phyloP scores from a whole-genome alignment of 2,888 invertebrate species.

The Cheilosia soror region DNA sequence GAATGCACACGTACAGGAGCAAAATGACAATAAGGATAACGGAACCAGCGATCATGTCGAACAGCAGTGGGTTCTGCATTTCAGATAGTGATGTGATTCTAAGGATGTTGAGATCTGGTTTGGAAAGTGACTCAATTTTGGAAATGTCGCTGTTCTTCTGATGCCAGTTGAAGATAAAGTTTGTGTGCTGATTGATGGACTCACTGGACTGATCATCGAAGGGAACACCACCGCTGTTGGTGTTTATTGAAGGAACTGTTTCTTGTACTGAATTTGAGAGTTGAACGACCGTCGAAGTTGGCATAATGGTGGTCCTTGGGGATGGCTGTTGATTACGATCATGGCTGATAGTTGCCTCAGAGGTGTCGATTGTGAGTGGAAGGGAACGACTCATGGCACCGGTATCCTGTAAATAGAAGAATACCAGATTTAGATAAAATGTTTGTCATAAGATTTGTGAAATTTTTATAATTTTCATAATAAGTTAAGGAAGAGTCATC shows the following conservation, averaged over 20 bases:
- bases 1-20: slow-evolving; percentile 76
- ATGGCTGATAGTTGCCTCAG: slow-evolving; percentile 76
- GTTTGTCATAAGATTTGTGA: not conserved
- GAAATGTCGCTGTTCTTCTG: slow-evolving; percentile 77
- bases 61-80: slow-evolving; percentile 79
- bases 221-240: slow-evolving; percentile 60
- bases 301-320: slow-evolving; percentile 45
- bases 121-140: slow-evolving; percentile 77
- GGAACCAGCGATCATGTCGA: slow-evolving; percentile 78
- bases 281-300: slow-evolving; percentile 46
- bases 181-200: slow-evolving; percentile 77
- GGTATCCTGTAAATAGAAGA: slow-evolving; percentile 78
- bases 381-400: slow-evolving; percentile 82
- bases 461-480: too few relatives aligned
- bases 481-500: too few relatives aligned
- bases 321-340: slow-evolving; percentile 41
- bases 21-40: slow-evolving; percentile 77
- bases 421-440: not conserved
- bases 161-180: slow-evolving; percentile 78
- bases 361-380: slow-evolving; percentile 82
- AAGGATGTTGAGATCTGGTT: slow-evolving; percentile 77
- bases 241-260: slow-evolving; percentile 59
- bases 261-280: slow-evolving; percentile 56
- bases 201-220: slow-evolving; percentile 76
- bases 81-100: slow-evolving; percentile 77